Conservation (phyloP, 1,140 invertebrate species). For the Olivierus martensii region DNA sequence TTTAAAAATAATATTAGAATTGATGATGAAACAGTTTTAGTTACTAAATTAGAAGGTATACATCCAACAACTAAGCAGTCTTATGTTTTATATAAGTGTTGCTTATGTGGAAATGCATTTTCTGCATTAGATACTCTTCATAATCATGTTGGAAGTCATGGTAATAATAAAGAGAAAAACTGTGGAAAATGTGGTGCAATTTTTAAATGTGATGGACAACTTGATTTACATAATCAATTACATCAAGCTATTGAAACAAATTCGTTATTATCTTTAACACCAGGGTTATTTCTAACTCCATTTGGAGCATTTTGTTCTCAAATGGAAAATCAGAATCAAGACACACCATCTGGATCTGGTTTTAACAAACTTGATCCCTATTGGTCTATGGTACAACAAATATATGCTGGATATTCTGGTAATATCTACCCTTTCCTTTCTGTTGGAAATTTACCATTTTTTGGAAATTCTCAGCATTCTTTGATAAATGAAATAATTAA, state of each 20-base stretch:
- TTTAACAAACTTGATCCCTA: not conserved
- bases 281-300: too few relatives aligned
- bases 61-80: conserved; percentile 29
- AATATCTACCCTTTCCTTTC: not conserved
- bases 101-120: conserved; percentile 33
- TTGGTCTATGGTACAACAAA: not conserved
- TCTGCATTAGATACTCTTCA: conserved; percentile 27
- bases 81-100: conserved; percentile 34
- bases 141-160: conserved; percentile 29
- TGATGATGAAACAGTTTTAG: conserved; percentile 28
- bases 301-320: not conserved
- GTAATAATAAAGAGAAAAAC: conserved; percentile 11
- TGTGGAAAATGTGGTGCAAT: conserved; percentile 23
- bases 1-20: conserved; percentile 20
- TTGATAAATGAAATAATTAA: too few relatives aligned
- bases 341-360: not conserved
- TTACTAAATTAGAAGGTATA: conserved; percentile 31
- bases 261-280: too few relatives aligned
- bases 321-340: not conserved
- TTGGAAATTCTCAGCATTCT: not conserved
- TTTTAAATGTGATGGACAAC: conserved; percentile 20
- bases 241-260: conserved; percentile 9
- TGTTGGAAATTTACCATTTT: not conserved
- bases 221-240: conserved; percentile 19
- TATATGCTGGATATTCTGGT: not conserved